Base-by-base conservation (phyloP, 2,113 vertebrate species). In the Sorex araneus region DNA sequence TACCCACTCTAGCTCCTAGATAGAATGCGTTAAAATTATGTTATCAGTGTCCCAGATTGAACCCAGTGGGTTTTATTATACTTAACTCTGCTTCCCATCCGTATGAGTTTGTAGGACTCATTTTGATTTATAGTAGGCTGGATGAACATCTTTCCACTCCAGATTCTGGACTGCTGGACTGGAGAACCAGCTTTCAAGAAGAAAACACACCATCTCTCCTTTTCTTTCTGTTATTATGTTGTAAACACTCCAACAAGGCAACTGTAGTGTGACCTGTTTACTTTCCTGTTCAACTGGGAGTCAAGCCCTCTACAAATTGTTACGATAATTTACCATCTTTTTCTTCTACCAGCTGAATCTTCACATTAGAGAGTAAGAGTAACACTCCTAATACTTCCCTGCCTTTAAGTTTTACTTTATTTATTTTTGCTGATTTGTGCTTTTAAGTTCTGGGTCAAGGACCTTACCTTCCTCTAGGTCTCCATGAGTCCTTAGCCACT, bases 291-390 rank as follows among this genome's bases (percentile, higher is more conserved):
- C 78, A 7, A 43, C 28, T 79, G 71, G 57, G 78, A 60, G 28
- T n/a, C 74, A 84, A 15, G 66, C 30, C 64, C 74, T 63, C 28
- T 0, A 4, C 32, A 30, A 5, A 36, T 47, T 67, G 15, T 6
- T 28, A 54, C 23, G 66, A 82, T 67, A 7, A 66, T 60, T 79
- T 54, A 3, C 30, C 78, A 15, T 84, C 54, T 83, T 54, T 85
- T 82, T 74, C 45, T 87, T 90, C 60, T 92, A 45, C 79, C 82
- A 50, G 2, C 70, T 4, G n/a, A 86, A 32, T 79, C 91, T 92
- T 92, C 71, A 60, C 32, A 30, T 63, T 77, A 34, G 32, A 92
- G 45, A 75, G 21, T 76, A 28, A 64, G 54, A 54, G 54, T 54
- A 50, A 54, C 21, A 23, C 25, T 80, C 23, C 8, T 63, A 36